phyloP scores from a whole-genome alignment of 2,888 invertebrate genomes.

The Prenolepis imparis region DNA sequence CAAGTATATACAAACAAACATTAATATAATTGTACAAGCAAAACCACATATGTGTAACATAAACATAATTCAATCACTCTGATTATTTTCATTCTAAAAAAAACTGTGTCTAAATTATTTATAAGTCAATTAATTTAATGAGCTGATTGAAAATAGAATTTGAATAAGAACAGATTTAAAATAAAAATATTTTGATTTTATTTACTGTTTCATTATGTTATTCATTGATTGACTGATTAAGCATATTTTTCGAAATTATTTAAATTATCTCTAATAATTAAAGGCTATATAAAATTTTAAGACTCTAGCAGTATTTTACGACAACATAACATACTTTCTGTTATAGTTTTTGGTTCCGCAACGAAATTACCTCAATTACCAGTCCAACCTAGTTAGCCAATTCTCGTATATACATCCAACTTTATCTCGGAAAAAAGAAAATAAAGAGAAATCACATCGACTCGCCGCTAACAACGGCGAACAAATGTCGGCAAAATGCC shows the following conservation, averaged over 20 bases:
- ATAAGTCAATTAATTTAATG: conserved; percentile 5
- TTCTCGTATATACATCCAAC: conserved; percentile 18
- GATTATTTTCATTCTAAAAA: conserved; percentile 4
- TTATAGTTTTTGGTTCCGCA: not conserved
- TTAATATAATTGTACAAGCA: not conserved
- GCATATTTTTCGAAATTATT: not conserved
- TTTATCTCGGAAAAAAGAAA: conserved; percentile 10
- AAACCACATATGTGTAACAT: not conserved
- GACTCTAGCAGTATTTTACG: not conserved
- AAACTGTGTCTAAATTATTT: not conserved
- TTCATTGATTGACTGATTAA: too few relatives aligned
- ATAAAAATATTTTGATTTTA: not conserved
- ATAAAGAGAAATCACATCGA: conserved; percentile 7
- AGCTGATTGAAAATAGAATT: not conserved
- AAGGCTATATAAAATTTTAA: conserved; percentile 10
- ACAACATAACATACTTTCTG: not conserved
- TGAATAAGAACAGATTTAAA: not conserved
- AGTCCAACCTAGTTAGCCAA: conserved; percentile 13
- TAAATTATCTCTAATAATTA: not conserved
- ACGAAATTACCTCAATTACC: conserved; percentile 7
- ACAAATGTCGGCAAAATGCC: conserved; percentile 18
- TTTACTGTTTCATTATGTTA: not conserved
- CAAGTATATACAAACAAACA: not conserved
- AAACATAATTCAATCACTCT: not conserved
- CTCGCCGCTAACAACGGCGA: conserved; percentile 15